phyloP scores from a whole-genome alignment of 2,113 vertebrate genomes.

The Benitochromis conjunctus region DNA sequence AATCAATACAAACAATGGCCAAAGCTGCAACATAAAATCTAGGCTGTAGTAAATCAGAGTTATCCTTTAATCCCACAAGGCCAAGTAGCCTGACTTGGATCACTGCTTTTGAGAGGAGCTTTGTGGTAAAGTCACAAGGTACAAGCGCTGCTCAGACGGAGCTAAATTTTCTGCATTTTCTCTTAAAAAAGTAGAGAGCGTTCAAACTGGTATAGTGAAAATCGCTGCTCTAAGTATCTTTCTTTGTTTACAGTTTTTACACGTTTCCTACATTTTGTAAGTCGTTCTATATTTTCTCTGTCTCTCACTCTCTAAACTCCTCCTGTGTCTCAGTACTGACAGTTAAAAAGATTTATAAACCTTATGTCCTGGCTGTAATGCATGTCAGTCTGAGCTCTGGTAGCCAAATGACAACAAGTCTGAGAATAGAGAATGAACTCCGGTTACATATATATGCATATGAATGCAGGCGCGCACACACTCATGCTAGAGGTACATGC shows the following conservation, averaged over 20 bases:
- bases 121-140: background rate
- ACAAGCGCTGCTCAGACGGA: background rate
- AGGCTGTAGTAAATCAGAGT: background rate
- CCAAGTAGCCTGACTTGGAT: background rate
- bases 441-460: constrained; percentile 11
- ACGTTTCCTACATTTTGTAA: background rate
- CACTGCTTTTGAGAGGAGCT: background rate
- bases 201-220: background rate
- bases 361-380: constrained; percentile 18
- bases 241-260: background rate
- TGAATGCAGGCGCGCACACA: background rate
- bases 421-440: constrained; percentile 34
- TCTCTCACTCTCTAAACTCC: background rate
- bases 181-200: accelerated
- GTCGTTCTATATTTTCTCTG: background rate
- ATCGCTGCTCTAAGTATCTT: background rate
- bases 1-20: background rate
- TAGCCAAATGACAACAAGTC: constrained; percentile 52
- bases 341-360: constrained; percentile 41
- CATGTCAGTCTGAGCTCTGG: constrained; percentile 12
- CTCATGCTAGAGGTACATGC: background rate
- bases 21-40: background rate
- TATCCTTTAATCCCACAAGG: background rate
- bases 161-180: background rate
- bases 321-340: background rate